Percentiles rank a stretch among this genome's conserved stretches.
phyloP scores from a whole-genome alignment of 2,113 vertebrate genomes.

The Gila orcuttii region DNA sequence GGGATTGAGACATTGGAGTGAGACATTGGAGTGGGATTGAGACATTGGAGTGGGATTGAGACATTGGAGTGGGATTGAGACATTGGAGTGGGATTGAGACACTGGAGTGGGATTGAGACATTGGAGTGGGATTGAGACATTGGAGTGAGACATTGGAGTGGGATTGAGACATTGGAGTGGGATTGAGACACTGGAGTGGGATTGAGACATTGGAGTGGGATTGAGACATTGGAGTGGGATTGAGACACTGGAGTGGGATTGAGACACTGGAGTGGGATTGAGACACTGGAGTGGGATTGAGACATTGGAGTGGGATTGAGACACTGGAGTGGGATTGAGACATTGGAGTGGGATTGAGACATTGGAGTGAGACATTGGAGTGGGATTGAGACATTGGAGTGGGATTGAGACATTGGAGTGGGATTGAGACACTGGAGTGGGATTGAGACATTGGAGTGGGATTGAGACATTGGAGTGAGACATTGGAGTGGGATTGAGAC shows the following conservation, averaged over 20 bases:
- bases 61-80: background rate
- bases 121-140: background rate
- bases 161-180: background rate
- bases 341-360: background rate
- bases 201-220: background rate
- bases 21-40: background rate
- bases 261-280: no score
- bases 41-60: background rate
- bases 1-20: no score
- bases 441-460: no score
- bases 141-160: background rate
- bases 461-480: no score
- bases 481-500: background rate
- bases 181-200: no score
- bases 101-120: no score
- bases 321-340: no score
- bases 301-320: no score
- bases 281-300: background rate
- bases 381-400: no score
- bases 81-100: background rate
- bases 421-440: background rate
- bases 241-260: no score
- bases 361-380: no score
- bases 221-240: no score
- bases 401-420: background rate